Percentiles rank a stretch among this genome's conserved stretches.
These are phyloP conservation scores for Griposia aprilina DNA, from an alignment of 2,888 invertebrate species.

Conservation along the genomic window DNA sequence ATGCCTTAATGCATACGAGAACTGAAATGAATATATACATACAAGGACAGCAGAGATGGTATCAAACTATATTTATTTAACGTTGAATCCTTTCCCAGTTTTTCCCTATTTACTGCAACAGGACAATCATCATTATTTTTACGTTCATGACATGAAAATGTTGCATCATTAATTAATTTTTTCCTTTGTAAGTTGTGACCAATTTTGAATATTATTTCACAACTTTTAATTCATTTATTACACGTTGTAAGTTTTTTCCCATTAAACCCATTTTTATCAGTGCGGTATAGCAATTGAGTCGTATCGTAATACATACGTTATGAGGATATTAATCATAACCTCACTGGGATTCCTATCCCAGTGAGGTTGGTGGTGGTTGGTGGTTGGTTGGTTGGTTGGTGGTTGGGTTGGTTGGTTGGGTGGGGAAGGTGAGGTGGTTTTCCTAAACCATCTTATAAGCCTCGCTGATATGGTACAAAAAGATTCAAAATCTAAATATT, in stretches of 20 bases:
- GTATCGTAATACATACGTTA: neutral
- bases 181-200: neutral
- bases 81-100: neutral
- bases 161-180: neutral
- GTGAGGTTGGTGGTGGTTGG: too few species aligned
- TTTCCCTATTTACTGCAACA: neutral
- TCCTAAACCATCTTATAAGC: too few species aligned
- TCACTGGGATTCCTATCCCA: too few species aligned
- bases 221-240: neutral
- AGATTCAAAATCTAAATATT: too few species aligned
- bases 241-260: neutral
- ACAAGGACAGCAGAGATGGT: neutral
- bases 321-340: constrained; percentile 1
- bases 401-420: too few species aligned
- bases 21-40: too few species aligned
- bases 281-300: neutral
- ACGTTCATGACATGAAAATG: neutral
- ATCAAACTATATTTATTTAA: neutral
- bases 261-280: constrained; percentile 3
- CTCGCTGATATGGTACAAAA: too few species aligned
- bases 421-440: too few species aligned
- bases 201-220: neutral
- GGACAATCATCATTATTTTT: neutral
- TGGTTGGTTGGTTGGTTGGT: too few species aligned
- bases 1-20: too few species aligned